Conservation (phyloP, 1,140 invertebrate species). For the Choristoneura fumiferana region DNA sequence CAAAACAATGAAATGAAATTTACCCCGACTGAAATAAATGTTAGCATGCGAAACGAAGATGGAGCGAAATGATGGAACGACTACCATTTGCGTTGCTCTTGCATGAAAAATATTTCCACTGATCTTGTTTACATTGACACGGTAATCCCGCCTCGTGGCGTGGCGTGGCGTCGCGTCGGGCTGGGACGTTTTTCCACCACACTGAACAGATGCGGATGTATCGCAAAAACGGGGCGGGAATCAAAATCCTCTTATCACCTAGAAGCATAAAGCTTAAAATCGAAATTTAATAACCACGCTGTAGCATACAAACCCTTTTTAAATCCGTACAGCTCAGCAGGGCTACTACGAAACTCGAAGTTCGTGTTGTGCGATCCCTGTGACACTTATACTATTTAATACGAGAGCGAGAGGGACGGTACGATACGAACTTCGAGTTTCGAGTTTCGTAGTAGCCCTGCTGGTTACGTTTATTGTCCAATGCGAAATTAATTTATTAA, state of each 20-base stretch:
- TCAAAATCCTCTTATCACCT: conserved; percentile 51
- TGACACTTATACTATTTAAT: no score
- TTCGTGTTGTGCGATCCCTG: no score
- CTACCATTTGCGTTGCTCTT: conserved; percentile 48
- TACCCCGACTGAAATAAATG: conserved; percentile 40
- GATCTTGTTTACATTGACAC: conserved; percentile 65
- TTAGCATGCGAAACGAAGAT: conserved; percentile 50
- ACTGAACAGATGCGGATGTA: conserved; percentile 39
- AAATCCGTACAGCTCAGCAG: not conserved
- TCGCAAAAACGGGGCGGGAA: conserved; percentile 39
- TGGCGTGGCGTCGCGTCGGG: conserved; percentile 22
- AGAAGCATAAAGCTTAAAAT: conserved; percentile 47
- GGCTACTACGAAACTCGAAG: no score
- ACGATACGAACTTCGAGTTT: no score
- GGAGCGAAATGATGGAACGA: conserved; percentile 55
- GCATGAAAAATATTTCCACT: conserved; percentile 58
- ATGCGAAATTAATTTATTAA: not conserved
- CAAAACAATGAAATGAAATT: conserved; percentile 50
- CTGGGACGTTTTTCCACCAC: conserved; percentile 37
- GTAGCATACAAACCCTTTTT: not conserved
- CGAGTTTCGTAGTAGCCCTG: no score
- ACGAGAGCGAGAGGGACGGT: no score
- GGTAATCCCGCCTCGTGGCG: conserved; percentile 36
- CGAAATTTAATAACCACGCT: conserved; percentile 43
- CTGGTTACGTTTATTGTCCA: not conserved